These are phyloP conservation scores for Mormyrus lacerda DNA, from an alignment of 2,113 vertebrate genomes.

Conservation along the genomic window DNA sequence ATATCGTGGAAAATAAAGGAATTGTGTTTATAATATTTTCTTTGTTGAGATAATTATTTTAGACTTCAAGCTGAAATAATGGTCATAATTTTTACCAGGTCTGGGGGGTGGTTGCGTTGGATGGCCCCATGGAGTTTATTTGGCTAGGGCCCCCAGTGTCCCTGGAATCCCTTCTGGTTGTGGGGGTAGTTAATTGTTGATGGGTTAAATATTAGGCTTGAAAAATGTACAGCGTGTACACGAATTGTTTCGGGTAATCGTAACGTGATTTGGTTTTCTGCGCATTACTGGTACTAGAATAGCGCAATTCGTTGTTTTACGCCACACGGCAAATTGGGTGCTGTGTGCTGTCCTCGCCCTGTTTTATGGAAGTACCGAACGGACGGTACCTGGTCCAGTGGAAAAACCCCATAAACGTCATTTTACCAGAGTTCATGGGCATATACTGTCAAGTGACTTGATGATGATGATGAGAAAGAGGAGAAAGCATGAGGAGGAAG, in stretches of 20 bases:
- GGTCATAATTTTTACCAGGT: not conserved
- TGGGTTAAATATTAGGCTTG: not conserved
- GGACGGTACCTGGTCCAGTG: too few species aligned
- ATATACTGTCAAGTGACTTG: too few species aligned
- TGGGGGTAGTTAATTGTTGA: not conserved
- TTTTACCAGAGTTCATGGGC: too few species aligned
- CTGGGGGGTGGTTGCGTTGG: not conserved
- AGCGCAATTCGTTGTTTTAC: not conserved
- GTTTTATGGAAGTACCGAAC: too few species aligned
- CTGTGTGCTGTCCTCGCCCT: too few species aligned
- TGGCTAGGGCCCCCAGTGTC: not conserved
- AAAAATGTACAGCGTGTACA: not conserved
- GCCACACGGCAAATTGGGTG: not conserved
- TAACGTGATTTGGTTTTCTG: not conserved
- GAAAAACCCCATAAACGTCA: too few species aligned
- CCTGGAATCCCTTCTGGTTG: too few species aligned
- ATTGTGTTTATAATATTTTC: not conserved
- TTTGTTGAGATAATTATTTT: not conserved
- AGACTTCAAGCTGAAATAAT: not conserved
- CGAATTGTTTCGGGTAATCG: not conserved
- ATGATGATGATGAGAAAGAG: too few species aligned
- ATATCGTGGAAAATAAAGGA: not conserved
- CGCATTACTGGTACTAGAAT: not conserved
- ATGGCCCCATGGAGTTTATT: not conserved
- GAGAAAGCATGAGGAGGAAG: too few species aligned